These are phyloP conservation scores for Napeogenes inachia DNA, from an alignment of 2,888 invertebrate species.

Conservation along the genomic window DNA sequence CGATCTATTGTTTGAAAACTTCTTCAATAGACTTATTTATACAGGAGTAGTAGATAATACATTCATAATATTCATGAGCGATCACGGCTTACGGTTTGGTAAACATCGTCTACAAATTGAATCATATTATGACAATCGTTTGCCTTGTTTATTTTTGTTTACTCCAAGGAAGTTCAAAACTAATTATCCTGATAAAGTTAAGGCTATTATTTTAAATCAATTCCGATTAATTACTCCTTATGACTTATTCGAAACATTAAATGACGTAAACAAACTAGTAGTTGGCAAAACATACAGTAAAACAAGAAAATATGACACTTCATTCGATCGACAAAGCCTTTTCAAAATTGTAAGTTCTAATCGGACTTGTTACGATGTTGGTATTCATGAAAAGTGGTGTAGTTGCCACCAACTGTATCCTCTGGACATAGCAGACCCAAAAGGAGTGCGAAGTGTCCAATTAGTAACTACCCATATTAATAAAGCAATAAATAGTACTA, in stretches of 20 bases:
- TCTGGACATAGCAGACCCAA: conserved; percentile 59
- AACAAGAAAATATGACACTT: conserved; percentile 64
- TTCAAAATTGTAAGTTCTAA: conserved; percentile 76
- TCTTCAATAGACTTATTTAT: conserved; percentile 77
- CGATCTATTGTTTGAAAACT: conserved; percentile 79
- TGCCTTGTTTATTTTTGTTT: conserved; percentile 85
- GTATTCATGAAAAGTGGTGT: conserved; percentile 86
- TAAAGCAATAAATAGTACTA: conserved; percentile 39
- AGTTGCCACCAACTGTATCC: conserved; percentile 81
- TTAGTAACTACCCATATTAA: conserved; percentile 60
- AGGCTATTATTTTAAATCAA: conserved; percentile 78
- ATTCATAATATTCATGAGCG: conserved; percentile 85
- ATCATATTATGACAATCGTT: conserved; percentile 87
- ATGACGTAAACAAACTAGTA: conserved; percentile 77
- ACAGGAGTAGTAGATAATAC: conserved; percentile 80
- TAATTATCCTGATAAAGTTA: conserved; percentile 72
- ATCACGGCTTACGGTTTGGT: conserved; percentile 88
- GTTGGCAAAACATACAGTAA: conserved; percentile 23
- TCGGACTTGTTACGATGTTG: conserved; percentile 82
- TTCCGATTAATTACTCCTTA: conserved; percentile 84
- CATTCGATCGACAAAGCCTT: conserved; percentile 79
- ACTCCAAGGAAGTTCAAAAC: conserved; percentile 79
- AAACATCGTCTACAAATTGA: conserved; percentile 81
- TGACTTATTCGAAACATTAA: conserved; percentile 84
- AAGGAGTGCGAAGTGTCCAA: conserved; percentile 73